A percentile compares a stretch with the other conserved stretches of the same genome.
These are phyloP conservation scores for Petrophora chlorosata DNA, from an alignment of 2,888 invertebrate species.

Conservation along the genomic window DNA sequence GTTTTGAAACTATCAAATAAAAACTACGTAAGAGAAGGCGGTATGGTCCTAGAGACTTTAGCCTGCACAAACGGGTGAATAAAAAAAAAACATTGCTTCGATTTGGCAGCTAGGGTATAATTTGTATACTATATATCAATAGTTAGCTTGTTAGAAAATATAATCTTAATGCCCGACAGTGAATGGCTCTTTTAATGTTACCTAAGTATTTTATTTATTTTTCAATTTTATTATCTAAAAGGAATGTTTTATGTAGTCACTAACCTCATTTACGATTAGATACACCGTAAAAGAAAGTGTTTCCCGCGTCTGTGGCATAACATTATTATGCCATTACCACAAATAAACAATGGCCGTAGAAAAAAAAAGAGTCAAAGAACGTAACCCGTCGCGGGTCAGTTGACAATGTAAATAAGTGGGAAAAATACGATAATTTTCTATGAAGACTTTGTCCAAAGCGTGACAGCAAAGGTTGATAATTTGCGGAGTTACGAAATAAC, in stretches of 20 bases:
- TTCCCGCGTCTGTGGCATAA: conserved; percentile 46
- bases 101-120: too few relatives aligned
- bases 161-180: too few relatives aligned
- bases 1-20: too few relatives aligned
- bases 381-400: conserved; percentile 60
- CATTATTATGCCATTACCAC: conserved; percentile 53
- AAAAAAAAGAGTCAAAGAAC: conserved; percentile 41
- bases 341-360: conserved; percentile 55
- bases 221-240: conserved; percentile 22
- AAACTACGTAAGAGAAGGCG: too few relatives aligned
- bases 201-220: conserved; percentile 16
- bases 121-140: too few relatives aligned
- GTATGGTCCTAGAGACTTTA: too few relatives aligned
- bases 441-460: conserved; percentile 12
- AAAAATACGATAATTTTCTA: conserved; percentile 34
- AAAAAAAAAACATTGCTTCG: too few relatives aligned
- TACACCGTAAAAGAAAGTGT: conserved; percentile 52
- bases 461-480: conserved; percentile 10
- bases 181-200: conserved; percentile 1
- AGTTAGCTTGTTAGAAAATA: too few relatives aligned
- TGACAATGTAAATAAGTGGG: conserved; percentile 57
- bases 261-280: conserved; percentile 38
- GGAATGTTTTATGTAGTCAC: conserved; percentile 32
- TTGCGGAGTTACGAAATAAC: conserved; percentile 21
- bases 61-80: too few relatives aligned